A percentile compares a stretch with the other conserved stretches of the same genome.
These are phyloP conservation scores for Acropora tenuis DNA, from an alignment of 64 coral and sea anemone species.

Conservation along the genomic window DNA sequence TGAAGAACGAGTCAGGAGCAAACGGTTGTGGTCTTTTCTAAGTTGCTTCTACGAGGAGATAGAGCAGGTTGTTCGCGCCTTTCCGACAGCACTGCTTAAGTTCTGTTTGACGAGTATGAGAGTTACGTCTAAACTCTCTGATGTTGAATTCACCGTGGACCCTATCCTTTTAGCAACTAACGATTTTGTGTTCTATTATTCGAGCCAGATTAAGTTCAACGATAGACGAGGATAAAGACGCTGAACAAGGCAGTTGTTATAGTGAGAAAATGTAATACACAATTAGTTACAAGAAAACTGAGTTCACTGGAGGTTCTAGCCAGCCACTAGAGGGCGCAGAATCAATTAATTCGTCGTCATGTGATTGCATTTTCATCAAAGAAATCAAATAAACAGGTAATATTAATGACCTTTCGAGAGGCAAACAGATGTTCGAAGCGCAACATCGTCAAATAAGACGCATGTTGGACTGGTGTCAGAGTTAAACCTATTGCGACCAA, in stretches of 20 bases:
- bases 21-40: too few species aligned
- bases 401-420: constrained; percentile 29
- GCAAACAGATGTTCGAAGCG: not conserved
- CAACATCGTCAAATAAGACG: not conserved
- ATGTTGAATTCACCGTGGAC: too few species aligned
- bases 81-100: too few species aligned
- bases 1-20: too few species aligned
- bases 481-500: not conserved
- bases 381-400: constrained; percentile 21
- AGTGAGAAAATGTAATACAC: not conserved
- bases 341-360: not conserved
- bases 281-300: not conserved
- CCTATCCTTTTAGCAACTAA: too few species aligned
- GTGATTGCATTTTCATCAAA: not conserved
- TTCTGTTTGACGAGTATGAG: too few species aligned
- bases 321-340: not conserved
- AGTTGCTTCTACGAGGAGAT: too few species aligned
- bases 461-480: not conserved
- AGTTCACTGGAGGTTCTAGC: not conserved
- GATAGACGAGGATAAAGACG: too few species aligned
- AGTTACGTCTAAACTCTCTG: too few species aligned
- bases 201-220: too few species aligned
- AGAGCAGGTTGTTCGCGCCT: too few species aligned
- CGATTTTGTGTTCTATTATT: too few species aligned
- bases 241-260: not conserved